These are phyloP conservation scores for Canis aureus DNA, from an alignment of 2,113 vertebrate genomes.

Conservation along the genomic window DNA sequence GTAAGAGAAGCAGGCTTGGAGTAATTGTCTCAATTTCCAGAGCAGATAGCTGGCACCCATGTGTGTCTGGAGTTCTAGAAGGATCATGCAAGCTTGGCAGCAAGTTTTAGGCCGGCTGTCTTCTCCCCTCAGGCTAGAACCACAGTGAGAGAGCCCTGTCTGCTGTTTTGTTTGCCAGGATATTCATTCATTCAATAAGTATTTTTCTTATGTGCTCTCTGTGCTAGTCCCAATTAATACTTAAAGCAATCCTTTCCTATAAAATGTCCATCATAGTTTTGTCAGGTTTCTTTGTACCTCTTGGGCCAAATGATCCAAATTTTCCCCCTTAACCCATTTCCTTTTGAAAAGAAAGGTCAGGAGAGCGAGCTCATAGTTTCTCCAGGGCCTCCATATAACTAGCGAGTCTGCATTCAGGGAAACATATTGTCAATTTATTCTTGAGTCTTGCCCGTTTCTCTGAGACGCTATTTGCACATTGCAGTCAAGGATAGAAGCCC, in stretches of 20 bases:
- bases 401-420: neutral
- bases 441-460: constrained; percentile 13
- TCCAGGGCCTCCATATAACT: neutral
- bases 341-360: constrained; percentile 41
- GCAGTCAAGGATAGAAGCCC: constrained; percentile 23
- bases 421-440: constrained; percentile 27
- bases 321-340: neutral
- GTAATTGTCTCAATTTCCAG: neutral
- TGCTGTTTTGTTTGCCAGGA: neutral
- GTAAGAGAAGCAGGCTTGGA: neutral
- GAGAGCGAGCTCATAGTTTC: constrained; percentile 20
- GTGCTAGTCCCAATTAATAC: neutral
- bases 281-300: constrained; percentile 3
- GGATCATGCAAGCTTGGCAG: neutral
- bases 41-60: neutral
- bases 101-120: neutral
- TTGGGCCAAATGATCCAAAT: constrained; percentile 20
- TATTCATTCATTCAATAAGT: neutral
- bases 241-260: constrained; percentile 5
- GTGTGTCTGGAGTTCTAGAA: neutral
- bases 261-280: constrained; percentile 10
- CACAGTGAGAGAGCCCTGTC: neutral
- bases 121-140: neutral
- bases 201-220: neutral
- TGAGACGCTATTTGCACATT: neutral